These are phyloP conservation scores for Lithophane semibrunnea DNA, from an alignment of 2,888 invertebrate genomes.

Conservation along the genomic window DNA sequence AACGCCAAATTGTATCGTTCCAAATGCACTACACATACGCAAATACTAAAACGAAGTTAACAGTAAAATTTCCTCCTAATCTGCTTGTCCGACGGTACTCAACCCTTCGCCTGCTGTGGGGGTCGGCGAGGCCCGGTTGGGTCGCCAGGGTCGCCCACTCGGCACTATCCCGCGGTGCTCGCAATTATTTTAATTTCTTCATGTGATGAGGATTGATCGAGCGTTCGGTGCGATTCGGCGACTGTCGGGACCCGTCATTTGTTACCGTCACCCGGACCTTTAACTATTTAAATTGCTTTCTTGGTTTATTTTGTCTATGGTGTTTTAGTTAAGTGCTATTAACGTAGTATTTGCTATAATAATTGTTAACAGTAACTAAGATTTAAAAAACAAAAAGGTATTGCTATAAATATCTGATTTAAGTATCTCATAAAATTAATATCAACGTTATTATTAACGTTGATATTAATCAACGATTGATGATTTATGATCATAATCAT, in stretches of 20 bases:
- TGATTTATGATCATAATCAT: too few relatives aligned
- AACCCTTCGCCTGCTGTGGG: slow-evolving; percentile 75
- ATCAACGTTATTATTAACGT: too few relatives aligned
- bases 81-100: slow-evolving; percentile 70
- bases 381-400: background rate
- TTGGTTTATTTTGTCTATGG: slow-evolving; percentile 30
- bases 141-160: slow-evolving; percentile 38
- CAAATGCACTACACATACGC: background rate
- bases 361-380: too few relatives aligned
- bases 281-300: slow-evolving; percentile 79
- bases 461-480: too few relatives aligned
- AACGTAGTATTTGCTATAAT: slow-evolving; percentile 7
- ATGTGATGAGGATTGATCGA: slow-evolving; percentile 85
- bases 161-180: slow-evolving; percentile 79
- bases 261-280: slow-evolving; percentile 75
- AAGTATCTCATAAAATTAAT: too few relatives aligned
- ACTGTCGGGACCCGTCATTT: slow-evolving; percentile 78
- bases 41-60: slow-evolving; percentile 16
- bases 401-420: background rate
- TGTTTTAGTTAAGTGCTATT: slow-evolving; percentile 31
- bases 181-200: slow-evolving; percentile 90
- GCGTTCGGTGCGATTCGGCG: slow-evolving; percentile 82
- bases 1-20: background rate
- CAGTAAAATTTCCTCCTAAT: slow-evolving; percentile 46
- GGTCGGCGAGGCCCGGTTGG: slow-evolving; percentile 65